These are phyloP conservation scores for Callyntrura sp. DNA, from an alignment of 2,888 invertebrate genomes.

Conservation along the genomic window DNA sequence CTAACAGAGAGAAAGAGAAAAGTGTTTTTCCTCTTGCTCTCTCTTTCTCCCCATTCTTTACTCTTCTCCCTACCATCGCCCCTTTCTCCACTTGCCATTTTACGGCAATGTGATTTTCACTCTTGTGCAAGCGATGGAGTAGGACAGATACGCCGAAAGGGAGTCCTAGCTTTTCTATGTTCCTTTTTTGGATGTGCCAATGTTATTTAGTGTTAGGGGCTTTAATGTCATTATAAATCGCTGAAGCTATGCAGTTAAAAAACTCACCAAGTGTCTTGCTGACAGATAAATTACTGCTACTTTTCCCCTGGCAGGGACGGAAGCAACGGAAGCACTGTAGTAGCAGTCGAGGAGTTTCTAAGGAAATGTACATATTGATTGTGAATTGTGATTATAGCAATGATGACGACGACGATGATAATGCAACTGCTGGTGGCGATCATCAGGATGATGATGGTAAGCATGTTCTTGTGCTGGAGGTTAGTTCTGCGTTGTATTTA, in stretches of 20 bases:
- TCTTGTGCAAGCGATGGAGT: not conserved
- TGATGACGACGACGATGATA: no score
- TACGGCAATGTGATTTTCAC: constrained; percentile 55
- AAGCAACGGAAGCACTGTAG: no score
- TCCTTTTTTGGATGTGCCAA: constrained; percentile 42
- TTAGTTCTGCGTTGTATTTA: no score
- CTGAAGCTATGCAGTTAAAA: constrained; percentile 58
- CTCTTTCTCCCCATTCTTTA: not conserved
- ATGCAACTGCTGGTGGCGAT: no score
- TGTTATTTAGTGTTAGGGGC: constrained; percentile 64
- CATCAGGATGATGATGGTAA: no score
- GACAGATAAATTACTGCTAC: constrained; percentile 72
- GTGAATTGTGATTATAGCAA: no score
- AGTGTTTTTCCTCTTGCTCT: constrained; percentile 2
- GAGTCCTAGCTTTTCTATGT: not conserved
- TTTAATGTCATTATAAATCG: constrained; percentile 75
- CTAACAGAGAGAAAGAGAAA: constrained; percentile 18
- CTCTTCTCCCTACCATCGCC: no score
- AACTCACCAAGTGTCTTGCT: constrained; percentile 69
- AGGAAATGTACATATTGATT: no score
- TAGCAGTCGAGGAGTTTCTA: no score
- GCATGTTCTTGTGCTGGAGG: no score
- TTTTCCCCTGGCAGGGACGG: no score
- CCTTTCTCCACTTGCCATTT: constrained; percentile 56
- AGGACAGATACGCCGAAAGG: not conserved